These are phyloP conservation scores for Drosophila paracracens DNA, from an alignment of 2,888 invertebrate genomes.

Conservation along the genomic window DNA sequence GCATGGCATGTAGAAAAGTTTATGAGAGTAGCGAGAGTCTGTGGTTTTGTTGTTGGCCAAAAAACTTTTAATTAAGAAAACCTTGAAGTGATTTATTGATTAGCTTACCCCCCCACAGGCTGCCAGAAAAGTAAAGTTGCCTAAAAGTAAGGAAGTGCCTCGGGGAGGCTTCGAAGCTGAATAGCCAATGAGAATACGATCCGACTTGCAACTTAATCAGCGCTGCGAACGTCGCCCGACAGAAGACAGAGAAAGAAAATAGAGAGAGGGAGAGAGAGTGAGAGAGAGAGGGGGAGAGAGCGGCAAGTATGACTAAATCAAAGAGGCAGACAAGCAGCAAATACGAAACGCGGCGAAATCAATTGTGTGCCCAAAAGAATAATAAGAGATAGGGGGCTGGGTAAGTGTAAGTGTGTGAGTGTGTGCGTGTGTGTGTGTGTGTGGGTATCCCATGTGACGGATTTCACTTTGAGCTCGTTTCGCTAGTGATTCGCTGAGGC, in stretches of 20 bases:
- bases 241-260: slow-evolving; percentile 1
- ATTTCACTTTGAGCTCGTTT: slow-evolving; percentile 48
- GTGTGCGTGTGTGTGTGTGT: not conserved
- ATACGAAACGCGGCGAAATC: slow-evolving; percentile 74
- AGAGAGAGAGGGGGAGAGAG: not conserved
- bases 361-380: slow-evolving; percentile 51
- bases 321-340: slow-evolving; percentile 45
- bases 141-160: not conserved
- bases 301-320: slow-evolving; percentile 43
- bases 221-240: slow-evolving; percentile 44
- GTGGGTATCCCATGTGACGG: slow-evolving; percentile 10
- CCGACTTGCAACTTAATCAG: slow-evolving; percentile 62
- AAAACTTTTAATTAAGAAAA: slow-evolving; percentile 84
- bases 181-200: slow-evolving; percentile 59
- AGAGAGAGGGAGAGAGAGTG: not conserved
- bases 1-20: slow-evolving; percentile 67
- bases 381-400: slow-evolving; percentile 20
- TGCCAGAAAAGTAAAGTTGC: slow-evolving; percentile 10
- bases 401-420: not conserved
- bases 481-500: slow-evolving; percentile 58
- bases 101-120: slow-evolving; percentile 38
- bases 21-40: slow-evolving; percentile 48
- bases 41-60: slow-evolving; percentile 68
- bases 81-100: slow-evolving; percentile 84
- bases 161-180: slow-evolving; percentile 6